Evolutionary conservation across 1,140 invertebrate species (phyloP).

Genomic region (Gryon sp.): DNA sequence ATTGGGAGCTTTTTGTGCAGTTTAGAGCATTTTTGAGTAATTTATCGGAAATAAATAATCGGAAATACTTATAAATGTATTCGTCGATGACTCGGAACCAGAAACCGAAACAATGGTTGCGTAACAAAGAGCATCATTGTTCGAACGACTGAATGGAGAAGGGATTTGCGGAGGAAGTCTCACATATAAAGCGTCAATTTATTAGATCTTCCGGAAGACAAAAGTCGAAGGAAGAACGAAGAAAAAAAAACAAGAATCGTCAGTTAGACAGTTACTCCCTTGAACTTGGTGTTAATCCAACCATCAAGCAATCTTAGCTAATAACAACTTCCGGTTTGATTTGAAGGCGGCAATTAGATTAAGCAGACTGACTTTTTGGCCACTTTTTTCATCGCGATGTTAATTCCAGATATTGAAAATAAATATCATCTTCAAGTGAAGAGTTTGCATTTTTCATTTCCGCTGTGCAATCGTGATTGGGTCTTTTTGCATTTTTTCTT

Average conservation of each 20-base stretch:
- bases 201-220: constrained; percentile 53
- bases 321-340: constrained; percentile 65
- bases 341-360: too few species aligned
- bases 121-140: constrained; percentile 41
- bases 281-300: constrained; percentile 69
- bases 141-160: constrained; percentile 30
- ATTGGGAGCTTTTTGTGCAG: too few species aligned
- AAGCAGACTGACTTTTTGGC: too few species aligned
- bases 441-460: too few species aligned
- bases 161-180: constrained; percentile 54
- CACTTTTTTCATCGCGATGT: too few species aligned
- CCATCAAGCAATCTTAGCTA: constrained; percentile 62
- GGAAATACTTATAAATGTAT: constrained; percentile 10
- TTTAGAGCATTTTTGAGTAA: too few species aligned
- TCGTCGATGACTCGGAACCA: constrained; percentile 31
- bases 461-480: too few species aligned
- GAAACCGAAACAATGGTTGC: constrained; percentile 27
- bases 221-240: too few species aligned
- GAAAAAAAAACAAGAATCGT: constrained; percentile 53
- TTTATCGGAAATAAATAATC: not conserved
- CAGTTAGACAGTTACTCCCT: too few species aligned
- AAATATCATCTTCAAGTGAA: too few species aligned
- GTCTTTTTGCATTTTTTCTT: too few species aligned
- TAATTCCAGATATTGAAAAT: too few species aligned
- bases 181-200: constrained; percentile 43